These are phyloP conservation scores for Ophion ellenae DNA, from an alignment of 2,888 invertebrate genomes.

Conservation along the genomic window DNA sequence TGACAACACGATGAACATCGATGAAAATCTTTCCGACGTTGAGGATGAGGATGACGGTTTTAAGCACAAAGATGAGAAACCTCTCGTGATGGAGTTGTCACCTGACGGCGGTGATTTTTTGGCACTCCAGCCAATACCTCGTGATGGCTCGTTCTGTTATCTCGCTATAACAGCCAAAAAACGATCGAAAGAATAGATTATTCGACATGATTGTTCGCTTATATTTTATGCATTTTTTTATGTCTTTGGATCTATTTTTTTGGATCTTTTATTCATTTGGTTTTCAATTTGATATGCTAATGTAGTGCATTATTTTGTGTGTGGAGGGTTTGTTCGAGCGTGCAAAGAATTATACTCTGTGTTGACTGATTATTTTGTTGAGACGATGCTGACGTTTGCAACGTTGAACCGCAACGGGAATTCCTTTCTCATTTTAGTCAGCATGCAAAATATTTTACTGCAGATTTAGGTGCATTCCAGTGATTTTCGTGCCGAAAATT, in stretches of 20 bases:
- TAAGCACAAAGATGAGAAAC: constrained; percentile 70
- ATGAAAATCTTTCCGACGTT: constrained; percentile 58
- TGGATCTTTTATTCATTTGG: no score
- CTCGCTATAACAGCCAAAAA: constrained; percentile 84
- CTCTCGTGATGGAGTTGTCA: constrained; percentile 85
- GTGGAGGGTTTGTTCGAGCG: no score
- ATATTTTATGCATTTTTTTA: constrained; percentile 1
- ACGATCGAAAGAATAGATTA: constrained; percentile 30
- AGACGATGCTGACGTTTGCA: no score
- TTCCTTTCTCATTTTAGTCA: no score
- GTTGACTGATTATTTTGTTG: no score
- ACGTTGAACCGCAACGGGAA: no score
- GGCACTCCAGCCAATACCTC: constrained; percentile 85
- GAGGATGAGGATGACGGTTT: constrained; percentile 42
- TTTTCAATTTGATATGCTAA: constrained; percentile 8
- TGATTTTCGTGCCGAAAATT: no score
- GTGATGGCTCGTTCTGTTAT: constrained; percentile 86
- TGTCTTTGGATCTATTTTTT: background rate
- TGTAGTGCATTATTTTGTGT: background rate
- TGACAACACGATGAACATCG: constrained; percentile 65
- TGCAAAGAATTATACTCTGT: no score
- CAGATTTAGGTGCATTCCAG: no score
- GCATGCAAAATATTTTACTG: no score
- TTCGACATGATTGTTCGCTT: background rate
- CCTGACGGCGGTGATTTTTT: constrained; percentile 86